Evolutionary conservation across 2,888 invertebrate species (phyloP).

Genomic region (Rhagophthalmus giganteus): DNA sequence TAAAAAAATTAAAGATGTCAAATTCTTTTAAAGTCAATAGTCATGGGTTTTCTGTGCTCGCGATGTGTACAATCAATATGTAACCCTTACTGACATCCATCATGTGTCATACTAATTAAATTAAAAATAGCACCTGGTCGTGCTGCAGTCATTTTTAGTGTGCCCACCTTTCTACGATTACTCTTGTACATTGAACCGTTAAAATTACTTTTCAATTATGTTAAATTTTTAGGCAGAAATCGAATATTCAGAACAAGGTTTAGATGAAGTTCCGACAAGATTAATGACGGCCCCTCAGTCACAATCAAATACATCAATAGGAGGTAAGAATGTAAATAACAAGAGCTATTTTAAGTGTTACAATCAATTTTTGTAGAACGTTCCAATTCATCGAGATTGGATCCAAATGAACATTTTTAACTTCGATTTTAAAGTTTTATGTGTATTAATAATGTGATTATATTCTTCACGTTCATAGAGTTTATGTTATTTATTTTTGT

Average conservation of each 20-base stretch:
- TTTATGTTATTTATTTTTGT: conserved; percentile 5
- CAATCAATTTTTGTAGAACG: conserved; percentile 39
- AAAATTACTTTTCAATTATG: too few relatives aligned
- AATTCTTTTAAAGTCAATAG: too few relatives aligned
- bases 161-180: too few relatives aligned
- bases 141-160: too few relatives aligned
- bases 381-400: conserved; percentile 37
- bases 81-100: too few relatives aligned
- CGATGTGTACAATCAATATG: too few relatives aligned
- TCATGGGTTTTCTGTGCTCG: too few relatives aligned
- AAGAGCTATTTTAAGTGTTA: not conserved
- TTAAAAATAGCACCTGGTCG: too few relatives aligned
- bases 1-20: too few relatives aligned
- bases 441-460: not conserved
- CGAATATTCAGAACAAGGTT: conserved; percentile 61
- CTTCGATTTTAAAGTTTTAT: conserved; percentile 4
- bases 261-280: conserved; percentile 68
- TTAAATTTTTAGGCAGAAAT: conserved; percentile 63
- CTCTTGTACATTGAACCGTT: too few relatives aligned
- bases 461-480: not conserved
- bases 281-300: conserved; percentile 52
- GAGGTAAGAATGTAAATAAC: conserved; percentile 39
- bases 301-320: conserved; percentile 48
- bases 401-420: conserved; percentile 39
- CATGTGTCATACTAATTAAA: too few relatives aligned